Conservation (phyloP, 2,888 invertebrate genomes). For the Malachius bipustulatus region DNA sequence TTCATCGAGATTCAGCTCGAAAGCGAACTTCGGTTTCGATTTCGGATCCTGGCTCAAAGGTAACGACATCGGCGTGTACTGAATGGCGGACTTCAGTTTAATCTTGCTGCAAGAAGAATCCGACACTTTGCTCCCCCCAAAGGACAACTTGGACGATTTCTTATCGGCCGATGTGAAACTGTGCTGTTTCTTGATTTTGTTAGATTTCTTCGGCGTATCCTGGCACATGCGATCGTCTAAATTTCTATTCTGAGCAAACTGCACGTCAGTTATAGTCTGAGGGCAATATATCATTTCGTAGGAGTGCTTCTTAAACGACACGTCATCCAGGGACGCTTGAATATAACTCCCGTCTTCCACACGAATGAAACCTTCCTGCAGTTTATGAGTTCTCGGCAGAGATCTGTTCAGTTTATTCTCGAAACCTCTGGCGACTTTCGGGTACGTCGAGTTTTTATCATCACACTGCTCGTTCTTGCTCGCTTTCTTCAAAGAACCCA, state of each 20-base stretch:
- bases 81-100: conserved; percentile 42
- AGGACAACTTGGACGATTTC: conserved; percentile 33
- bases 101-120: conserved; percentile 26
- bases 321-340: conserved; percentile 20
- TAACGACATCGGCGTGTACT: conserved; percentile 44
- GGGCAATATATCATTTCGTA: conserved; percentile 36
- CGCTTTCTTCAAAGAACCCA: conserved; percentile 31
- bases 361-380: conserved; percentile 21
- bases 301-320: conserved; percentile 25
- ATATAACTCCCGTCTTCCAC: conserved; percentile 7
- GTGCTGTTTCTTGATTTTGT: conserved; percentile 29
- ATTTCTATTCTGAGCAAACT: conserved; percentile 32
- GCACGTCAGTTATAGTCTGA: conserved; percentile 31
- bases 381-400: conserved; percentile 31
- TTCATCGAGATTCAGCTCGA: conserved; percentile 46
- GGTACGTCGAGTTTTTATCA: conserved; percentile 28
- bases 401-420: conserved; percentile 31
- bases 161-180: conserved; percentile 30
- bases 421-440: conserved; percentile 26
- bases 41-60: conserved; percentile 34
- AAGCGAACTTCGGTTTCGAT: conserved; percentile 39
- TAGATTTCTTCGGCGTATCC: conserved; percentile 24
- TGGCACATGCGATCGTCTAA: conserved; percentile 25
- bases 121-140: conserved; percentile 38
- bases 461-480: conserved; percentile 24